These are phyloP conservation scores for Argopecten irradians DNA, from an alignment of 1,140 invertebrate genomes.

Conservation along the genomic window DNA sequence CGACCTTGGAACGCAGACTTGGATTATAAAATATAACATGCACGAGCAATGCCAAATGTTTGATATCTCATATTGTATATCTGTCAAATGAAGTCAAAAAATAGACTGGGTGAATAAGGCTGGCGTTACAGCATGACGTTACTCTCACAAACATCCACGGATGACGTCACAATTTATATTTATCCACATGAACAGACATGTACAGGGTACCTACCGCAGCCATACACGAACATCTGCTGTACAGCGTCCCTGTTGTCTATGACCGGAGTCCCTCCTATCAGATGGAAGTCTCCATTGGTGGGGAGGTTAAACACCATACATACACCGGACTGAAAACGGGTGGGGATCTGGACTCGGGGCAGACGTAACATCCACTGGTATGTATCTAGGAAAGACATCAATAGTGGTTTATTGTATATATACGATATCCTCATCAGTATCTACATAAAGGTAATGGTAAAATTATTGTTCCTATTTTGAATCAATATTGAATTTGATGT, in stretches of 20 bases:
- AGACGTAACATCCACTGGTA: constrained; percentile 19
- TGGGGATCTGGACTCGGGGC: constrained; percentile 34
- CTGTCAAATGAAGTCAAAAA: too few species aligned
- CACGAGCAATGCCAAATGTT: too few species aligned
- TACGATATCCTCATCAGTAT: background rate
- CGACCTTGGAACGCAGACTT: too few species aligned
- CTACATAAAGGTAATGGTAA: background rate
- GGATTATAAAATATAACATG: too few species aligned
- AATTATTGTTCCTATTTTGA: background rate
- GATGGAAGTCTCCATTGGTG: constrained; percentile 35
- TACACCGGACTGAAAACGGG: constrained; percentile 30
- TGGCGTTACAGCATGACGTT: background rate
- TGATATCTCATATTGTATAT: too few species aligned
- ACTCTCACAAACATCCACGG: background rate
- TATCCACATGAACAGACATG: too few species aligned
- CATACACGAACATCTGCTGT: constrained; percentile 43
- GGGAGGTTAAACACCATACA: constrained; percentile 47
- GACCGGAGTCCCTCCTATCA: constrained; percentile 39
- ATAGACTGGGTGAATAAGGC: background rate
- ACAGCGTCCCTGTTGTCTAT: constrained; percentile 35
- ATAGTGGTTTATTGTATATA: background rate
- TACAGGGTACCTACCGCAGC: constrained; percentile 38
- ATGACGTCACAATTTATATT: background rate
- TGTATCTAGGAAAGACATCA: constrained; percentile 24
- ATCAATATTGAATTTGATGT: background rate